Percentiles rank a stretch among this genome's conserved stretches.
Conservation (phyloP, 2,888 invertebrate genomes). For the Apamea crenata region DNA sequence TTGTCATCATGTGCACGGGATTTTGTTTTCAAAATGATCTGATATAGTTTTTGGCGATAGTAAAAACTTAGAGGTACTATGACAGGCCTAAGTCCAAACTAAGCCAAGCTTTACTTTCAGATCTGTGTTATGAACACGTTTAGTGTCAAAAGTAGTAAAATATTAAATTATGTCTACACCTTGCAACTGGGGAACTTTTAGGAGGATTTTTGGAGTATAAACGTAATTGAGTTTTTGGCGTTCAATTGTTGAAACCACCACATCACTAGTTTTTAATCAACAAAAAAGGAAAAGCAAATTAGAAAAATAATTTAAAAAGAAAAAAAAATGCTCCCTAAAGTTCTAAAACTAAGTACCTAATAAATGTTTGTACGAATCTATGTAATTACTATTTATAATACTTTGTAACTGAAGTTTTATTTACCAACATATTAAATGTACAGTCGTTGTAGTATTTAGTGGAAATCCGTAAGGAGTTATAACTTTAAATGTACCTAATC, state of each 20-base stretch:
- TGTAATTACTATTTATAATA: slow-evolving; percentile 71
- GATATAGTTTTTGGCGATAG: no score
- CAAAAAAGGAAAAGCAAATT: background rate
- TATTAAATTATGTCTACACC: slow-evolving; percentile 54
- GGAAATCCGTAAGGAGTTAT: slow-evolving; percentile 27
- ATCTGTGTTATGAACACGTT: slow-evolving; percentile 76
- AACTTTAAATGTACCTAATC: slow-evolving; percentile 31
- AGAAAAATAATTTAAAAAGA: background rate
- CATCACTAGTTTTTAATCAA: background rate
- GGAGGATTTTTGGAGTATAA: slow-evolving; percentile 37
- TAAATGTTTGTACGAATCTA: slow-evolving; percentile 74
- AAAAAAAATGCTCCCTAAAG: slow-evolving; percentile 45
- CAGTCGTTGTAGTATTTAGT: slow-evolving; percentile 67
- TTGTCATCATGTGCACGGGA: no score
- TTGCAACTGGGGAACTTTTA: slow-evolving; percentile 43
- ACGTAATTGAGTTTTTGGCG: background rate
- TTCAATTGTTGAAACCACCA: background rate
- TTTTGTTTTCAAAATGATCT: no score
- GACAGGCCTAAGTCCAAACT: slow-evolving; percentile 76
- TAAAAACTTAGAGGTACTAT: slow-evolving; percentile 47
- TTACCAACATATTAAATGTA: slow-evolving; percentile 71
- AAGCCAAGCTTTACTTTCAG: slow-evolving; percentile 76
- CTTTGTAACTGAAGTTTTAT: slow-evolving; percentile 63
- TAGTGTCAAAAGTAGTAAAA: slow-evolving; percentile 72
- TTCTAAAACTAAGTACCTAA: slow-evolving; percentile 47